Base-by-base conservation (phyloP, 2,888 invertebrate species). In the Crocallis elinguaria region DNA sequence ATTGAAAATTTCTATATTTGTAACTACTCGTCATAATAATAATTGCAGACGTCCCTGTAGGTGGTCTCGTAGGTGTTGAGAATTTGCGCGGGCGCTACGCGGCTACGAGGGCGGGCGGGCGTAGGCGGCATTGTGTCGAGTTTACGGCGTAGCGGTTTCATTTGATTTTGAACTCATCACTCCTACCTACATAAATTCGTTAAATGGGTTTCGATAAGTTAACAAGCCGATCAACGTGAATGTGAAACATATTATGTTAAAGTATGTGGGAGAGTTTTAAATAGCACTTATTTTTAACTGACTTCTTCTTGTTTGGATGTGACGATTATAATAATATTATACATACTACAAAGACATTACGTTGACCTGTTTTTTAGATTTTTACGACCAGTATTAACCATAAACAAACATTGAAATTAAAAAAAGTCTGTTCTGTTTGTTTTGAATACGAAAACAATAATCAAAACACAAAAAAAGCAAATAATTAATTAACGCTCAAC, bases 401-500 rank as follows among this genome's bases (percentile, higher is more conserved):
- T n/a, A n/a, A n/a, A n/a, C n/a, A n/a, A n/a, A n/a, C 3, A 39
- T 17, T n/a, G 1, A 12, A n/a, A 30, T 4, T 14, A 23, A 33
- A 39, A 35, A 45, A 38, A 16, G 8, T 23, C 8, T 23, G 1
- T 7, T 8, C 1, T 23, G 8, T 12, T 13, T 19, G 0, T 33
- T 33, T 30, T 16, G 7, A 12, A 12, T 23, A 27, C 25, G 23
- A 35, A 33, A 52, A 49, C 16, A 23, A 46, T 16, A 36, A 49
- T 61, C 33, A 51, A 52, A 54, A 52, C 50, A 44, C 52, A 53
- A 62, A 67, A n/a, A 67, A 73, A 71, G 69, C 72, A 76, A 80
- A 80, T 72, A 79, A 88, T 84, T 84, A 88, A 88, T 88, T 85
- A 88, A 83, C 77, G 77, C 67, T 77, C 77, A 83, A 73, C 79